Conservation (phyloP, 2,113 vertebrate genomes). For the Eolophus roseicapilla region DNA sequence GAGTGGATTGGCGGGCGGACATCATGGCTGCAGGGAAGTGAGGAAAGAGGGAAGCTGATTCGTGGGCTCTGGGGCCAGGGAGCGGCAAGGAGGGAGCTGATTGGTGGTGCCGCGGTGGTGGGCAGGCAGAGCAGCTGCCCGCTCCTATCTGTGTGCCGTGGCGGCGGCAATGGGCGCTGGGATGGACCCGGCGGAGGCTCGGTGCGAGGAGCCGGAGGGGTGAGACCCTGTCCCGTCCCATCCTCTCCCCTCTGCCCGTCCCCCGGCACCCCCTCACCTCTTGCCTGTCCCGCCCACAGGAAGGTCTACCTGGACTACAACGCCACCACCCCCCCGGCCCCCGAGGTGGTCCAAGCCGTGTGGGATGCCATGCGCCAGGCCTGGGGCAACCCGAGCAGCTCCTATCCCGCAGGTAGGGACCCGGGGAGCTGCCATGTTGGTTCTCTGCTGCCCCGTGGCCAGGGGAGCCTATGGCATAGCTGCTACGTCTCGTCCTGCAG, state of each 20-base stretch:
- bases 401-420: conserved; percentile 81
- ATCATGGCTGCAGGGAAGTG: not conserved
- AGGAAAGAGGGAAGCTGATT: not conserved
- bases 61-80: not conserved
- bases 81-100: not conserved
- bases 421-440: fast-evolving
- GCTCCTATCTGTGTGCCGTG: no score
- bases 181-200: not conserved
- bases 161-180: not conserved
- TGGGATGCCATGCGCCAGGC: conserved; percentile 82
- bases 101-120: fast-evolving
- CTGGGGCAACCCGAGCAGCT: conserved; percentile 96
- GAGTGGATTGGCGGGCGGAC: not conserved
- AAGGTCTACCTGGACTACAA: conserved; percentile 95
- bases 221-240: not conserved
- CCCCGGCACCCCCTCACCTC: not conserved
- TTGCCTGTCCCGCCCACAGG: not conserved
- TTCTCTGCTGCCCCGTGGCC: fast-evolving
- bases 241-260: fast-evolving
- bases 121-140: not conserved
- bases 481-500: conserved; percentile 41
- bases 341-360: conserved; percentile 78
- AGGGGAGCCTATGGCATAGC: fast-evolving
- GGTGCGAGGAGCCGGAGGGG: not conserved
- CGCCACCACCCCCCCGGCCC: conserved; percentile 88